Percentiles rank a stretch among this genome's conserved stretches.
Evolutionary conservation across 1,140 invertebrate species (phyloP).

Genomic region (Papilio helenus): DNA sequence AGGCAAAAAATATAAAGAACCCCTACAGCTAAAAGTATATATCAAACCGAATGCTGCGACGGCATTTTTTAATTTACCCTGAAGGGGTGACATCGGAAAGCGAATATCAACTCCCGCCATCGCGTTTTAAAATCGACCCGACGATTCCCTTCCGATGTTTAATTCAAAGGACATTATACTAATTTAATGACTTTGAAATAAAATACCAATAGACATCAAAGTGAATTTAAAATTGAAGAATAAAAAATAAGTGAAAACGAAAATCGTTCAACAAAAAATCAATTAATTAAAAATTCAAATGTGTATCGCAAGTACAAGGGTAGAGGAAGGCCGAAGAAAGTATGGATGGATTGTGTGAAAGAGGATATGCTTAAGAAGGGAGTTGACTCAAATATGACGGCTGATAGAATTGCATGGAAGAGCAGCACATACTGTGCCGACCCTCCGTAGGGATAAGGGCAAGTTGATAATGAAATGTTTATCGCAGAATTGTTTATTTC

Average conservation of each 20-base stretch:
- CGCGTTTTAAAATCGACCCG: neutral
- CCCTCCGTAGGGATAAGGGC: too few relatives aligned
- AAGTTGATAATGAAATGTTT: too few relatives aligned
- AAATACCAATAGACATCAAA: neutral
- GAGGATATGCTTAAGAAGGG: too few relatives aligned
- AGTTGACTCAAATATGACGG: too few relatives aligned
- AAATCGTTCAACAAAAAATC: neutral
- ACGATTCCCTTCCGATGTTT: conserved; percentile 21
- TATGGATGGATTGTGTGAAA: too few relatives aligned
- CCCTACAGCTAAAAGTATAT: neutral
- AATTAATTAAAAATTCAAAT: neutral
- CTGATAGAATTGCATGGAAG: too few relatives aligned
- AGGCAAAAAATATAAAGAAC: neutral
- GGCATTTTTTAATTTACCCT: conserved; percentile 36
- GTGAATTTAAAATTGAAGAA: neutral
- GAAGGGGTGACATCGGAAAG: conserved; percentile 22
- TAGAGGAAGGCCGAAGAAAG: too few relatives aligned
- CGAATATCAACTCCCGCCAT: conserved; percentile 18
- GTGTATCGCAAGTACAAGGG: too few relatives aligned
- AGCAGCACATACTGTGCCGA: too few relatives aligned
- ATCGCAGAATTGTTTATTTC: too few relatives aligned
- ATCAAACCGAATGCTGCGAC: conserved; percentile 2
- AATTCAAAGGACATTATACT: conserved; percentile 27
- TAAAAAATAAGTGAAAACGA: neutral
- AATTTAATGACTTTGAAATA: neutral